These are phyloP conservation scores for Tympanoctomys barrerae DNA, from an alignment of 2,797 vertebrate genomes.

Conservation along the genomic window DNA sequence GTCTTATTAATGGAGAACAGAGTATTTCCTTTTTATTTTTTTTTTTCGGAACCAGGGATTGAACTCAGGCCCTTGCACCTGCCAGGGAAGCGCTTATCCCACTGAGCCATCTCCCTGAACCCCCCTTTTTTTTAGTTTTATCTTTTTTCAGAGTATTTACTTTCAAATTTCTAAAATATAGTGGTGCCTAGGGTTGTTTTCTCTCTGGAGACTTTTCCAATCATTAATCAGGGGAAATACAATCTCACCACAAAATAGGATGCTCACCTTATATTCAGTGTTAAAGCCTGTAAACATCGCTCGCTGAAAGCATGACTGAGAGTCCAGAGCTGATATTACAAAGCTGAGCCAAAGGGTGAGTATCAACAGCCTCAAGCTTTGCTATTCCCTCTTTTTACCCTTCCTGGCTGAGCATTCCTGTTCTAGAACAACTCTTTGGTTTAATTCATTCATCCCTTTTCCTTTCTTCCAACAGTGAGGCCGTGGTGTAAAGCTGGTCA, in stretches of 20 bases:
- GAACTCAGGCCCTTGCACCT: too few relatives aligned
- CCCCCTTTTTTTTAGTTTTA: too few relatives aligned
- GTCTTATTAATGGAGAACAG: not conserved
- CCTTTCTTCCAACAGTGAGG: constrained; percentile 6
- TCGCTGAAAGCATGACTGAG: not conserved
- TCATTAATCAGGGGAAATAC: constrained; percentile 50
- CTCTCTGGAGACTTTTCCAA: not conserved
- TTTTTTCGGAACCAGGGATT: too few relatives aligned
- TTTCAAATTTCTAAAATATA: not conserved
- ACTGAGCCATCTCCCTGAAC: too few relatives aligned
- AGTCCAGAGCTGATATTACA: not conserved
- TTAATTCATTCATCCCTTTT: not conserved
- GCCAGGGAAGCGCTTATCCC: too few relatives aligned
- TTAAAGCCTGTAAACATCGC: constrained; percentile 29
- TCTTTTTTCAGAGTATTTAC: too few relatives aligned
- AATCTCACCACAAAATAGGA: constrained; percentile 6
- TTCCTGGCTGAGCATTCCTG: not conserved
- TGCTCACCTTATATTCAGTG: not conserved
- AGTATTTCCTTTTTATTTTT: too few relatives aligned
- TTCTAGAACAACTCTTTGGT: constrained; percentile 39
- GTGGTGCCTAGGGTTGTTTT: not conserved
- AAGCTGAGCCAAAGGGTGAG: constrained; percentile 43
- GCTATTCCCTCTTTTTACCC: constrained; percentile 65
- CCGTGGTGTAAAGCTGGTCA: not conserved
- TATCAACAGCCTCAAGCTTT: not conserved